phyloP scores from a whole-genome alignment of 2,888 invertebrate species.

The Parnassius apollo region DNA sequence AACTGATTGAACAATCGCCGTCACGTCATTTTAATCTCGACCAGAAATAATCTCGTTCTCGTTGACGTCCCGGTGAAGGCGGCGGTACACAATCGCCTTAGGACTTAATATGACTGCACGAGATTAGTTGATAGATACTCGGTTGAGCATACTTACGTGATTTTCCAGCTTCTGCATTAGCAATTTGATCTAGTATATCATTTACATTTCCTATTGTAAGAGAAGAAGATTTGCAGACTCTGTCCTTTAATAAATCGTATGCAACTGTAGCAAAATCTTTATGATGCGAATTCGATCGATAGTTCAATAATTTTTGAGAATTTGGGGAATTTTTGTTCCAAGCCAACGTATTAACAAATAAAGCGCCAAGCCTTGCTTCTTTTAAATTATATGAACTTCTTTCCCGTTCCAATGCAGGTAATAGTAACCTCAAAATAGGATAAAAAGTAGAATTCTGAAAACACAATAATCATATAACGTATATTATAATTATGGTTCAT shows the following conservation, averaged over 20 bases:
- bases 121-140: no score
- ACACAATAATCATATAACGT: constrained; percentile 14
- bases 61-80: no score
- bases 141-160: constrained; percentile 60
- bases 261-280: constrained; percentile 91
- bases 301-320: constrained; percentile 61
- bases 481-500: no score
- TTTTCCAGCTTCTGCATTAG: constrained; percentile 83
- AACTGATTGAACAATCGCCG: no score
- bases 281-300: constrained; percentile 76
- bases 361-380: constrained; percentile 86
- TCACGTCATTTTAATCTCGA: no score
- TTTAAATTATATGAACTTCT: constrained; percentile 92
- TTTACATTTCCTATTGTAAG: constrained; percentile 88
- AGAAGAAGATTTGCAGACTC: constrained; percentile 61
- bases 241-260: constrained; percentile 84
- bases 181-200: constrained; percentile 86
- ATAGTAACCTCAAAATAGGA: constrained; percentile 87
- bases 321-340: constrained; percentile 83
- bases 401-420: constrained; percentile 90
- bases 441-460: constrained; percentile 83
- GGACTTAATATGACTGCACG: no score
- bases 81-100: no score
- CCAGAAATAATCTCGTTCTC: no score
- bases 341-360: constrained; percentile 88